Conservation (phyloP, 2,113 vertebrate genomes). For the Bos taurus region DNA sequence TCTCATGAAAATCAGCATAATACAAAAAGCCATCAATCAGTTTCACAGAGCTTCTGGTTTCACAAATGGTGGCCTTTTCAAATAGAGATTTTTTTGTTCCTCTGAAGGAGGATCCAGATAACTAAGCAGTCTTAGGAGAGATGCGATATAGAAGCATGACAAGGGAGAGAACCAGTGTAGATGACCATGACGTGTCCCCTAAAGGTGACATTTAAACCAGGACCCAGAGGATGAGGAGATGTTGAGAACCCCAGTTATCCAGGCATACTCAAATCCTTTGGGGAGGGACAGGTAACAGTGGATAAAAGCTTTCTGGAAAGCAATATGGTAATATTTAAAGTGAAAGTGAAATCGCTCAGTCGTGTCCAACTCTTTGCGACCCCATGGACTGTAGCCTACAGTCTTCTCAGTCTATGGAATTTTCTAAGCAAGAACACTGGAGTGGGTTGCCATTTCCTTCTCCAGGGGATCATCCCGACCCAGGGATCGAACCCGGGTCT, state of each 20-base stretch:
- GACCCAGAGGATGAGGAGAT: background rate
- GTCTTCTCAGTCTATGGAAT: too few relatives aligned
- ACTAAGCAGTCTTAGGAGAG: background rate
- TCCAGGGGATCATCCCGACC: too few relatives aligned
- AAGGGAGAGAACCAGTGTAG: background rate
- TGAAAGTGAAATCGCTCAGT: too few relatives aligned
- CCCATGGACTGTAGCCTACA: too few relatives aligned
- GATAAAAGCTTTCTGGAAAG: background rate
- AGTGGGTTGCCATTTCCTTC: too few relatives aligned
- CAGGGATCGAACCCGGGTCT: too few relatives aligned
- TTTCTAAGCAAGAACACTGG: too few relatives aligned
- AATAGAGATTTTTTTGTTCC: background rate
- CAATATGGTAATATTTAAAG: background rate
- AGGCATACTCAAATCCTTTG: background rate
- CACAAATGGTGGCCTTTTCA: background rate
- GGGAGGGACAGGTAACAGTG: background rate
- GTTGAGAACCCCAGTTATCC: background rate
- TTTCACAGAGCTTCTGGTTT: slow-evolving; percentile 5
- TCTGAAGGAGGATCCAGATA: background rate
- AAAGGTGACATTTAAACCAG: background rate
- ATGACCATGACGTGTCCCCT: background rate
- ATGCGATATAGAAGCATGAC: background rate
- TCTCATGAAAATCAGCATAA: slow-evolving; percentile 3
- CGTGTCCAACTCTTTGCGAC: too few relatives aligned
- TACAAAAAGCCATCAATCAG: background rate